phyloP scores from a whole-genome alignment of 2,888 invertebrate genomes.

The Drosophila mulleri region DNA sequence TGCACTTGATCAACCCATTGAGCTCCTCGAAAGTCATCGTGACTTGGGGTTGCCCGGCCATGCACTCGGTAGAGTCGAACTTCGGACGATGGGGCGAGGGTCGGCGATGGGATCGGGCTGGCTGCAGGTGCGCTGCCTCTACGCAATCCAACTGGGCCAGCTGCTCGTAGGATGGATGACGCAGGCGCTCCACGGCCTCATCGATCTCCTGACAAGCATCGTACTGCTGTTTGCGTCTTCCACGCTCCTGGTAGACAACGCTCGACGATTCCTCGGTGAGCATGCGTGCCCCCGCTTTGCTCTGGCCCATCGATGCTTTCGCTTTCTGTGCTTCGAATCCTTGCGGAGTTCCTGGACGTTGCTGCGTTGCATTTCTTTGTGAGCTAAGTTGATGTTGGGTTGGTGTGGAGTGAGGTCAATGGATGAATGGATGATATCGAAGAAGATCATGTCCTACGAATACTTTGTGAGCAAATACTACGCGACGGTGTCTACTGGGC shows the following conservation, averaged over 20 bases:
- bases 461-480: conserved; percentile 58
- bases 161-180: conserved; percentile 33
- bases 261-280: conserved; percentile 14
- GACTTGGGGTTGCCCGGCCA: conserved; percentile 34
- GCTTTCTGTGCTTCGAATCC: not conserved
- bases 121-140: conserved; percentile 40
- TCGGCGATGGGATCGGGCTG: conserved; percentile 24
- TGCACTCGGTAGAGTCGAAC: conserved; percentile 25
- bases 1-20: conserved; percentile 66
- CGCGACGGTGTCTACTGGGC: conserved; percentile 48
- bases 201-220: conserved; percentile 53
- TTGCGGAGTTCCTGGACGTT: conserved; percentile 29
- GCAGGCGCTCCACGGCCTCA: conserved; percentile 36
- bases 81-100: conserved; percentile 13
- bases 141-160: conserved; percentile 54
- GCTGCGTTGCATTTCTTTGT: conserved; percentile 24
- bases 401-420: conserved; percentile 21
- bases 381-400: conserved; percentile 41
- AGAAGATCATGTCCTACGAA: conserved; percentile 31
- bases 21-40: conserved; percentile 66
- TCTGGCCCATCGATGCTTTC: conserved; percentile 28
- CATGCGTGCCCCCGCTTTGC: conserved; percentile 27
- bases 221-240: conserved; percentile 18
- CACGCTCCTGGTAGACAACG: conserved; percentile 1
- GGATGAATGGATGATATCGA: conserved; percentile 13